A percentile compares a stretch with the other conserved stretches of the same genome.
These are phyloP conservation scores for Pluvianellus socialis DNA, from an alignment of 2,113 vertebrate genomes.

Conservation along the genomic window DNA sequence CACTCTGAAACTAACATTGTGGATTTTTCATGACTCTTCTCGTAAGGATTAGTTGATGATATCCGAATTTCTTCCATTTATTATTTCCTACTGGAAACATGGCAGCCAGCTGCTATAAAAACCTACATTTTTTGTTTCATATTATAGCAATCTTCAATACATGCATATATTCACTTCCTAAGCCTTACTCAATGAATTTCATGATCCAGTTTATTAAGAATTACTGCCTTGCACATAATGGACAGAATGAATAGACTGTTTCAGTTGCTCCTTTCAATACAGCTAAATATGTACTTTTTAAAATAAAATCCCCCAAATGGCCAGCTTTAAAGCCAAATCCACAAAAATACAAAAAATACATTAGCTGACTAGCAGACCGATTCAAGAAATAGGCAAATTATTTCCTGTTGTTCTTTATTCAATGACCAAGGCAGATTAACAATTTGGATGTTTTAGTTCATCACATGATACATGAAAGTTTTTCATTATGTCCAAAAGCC, in stretches of 20 bases:
- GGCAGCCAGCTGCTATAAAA: not conserved
- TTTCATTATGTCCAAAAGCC: not conserved
- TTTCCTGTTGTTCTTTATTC: not conserved
- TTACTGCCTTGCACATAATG: not conserved
- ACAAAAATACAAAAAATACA: not conserved
- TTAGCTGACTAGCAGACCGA: not conserved
- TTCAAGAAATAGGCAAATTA: constrained; percentile 2
- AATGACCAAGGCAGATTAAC: not conserved
- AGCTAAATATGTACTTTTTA: not conserved
- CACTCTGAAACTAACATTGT: not conserved
- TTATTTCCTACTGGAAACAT: not conserved
- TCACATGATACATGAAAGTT: not conserved
- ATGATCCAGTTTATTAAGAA: not conserved
- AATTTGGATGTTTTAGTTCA: not conserved
- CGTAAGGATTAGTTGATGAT: not conserved
- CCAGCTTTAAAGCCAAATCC: not conserved
- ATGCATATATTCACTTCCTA: not conserved
- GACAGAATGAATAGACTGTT: not conserved
- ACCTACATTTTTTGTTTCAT: not conserved
- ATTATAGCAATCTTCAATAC: not conserved
- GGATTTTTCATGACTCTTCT: not conserved
- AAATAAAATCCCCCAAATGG: not conserved
- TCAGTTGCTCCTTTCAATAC: not conserved
- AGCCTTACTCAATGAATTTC: not conserved
- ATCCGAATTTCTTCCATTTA: not conserved